Conservation (phyloP, 2,888 invertebrate species). For the Therioaphis trifolii region DNA sequence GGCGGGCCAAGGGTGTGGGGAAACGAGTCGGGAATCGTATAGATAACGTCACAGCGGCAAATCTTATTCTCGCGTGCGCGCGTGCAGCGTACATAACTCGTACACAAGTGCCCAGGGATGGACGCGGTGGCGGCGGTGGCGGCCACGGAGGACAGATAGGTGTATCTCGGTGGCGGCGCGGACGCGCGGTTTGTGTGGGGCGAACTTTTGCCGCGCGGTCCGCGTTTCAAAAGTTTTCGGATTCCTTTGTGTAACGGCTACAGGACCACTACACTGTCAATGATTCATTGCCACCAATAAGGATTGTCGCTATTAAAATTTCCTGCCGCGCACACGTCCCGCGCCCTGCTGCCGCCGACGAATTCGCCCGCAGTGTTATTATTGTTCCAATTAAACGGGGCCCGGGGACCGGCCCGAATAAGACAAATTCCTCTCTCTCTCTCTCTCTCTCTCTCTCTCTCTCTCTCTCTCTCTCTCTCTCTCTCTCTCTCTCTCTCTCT, state of each 20-base stretch:
- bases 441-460: too few species aligned
- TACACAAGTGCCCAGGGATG: neutral
- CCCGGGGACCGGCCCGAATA: conserved; percentile 25
- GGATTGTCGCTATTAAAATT: conserved; percentile 59
- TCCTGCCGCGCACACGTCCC: neutral
- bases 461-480: too few species aligned
- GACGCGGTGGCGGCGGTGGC: neutral
- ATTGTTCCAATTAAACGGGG: conserved; percentile 43
- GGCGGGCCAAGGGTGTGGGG: neutral
- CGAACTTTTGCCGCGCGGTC: conserved; percentile 29
- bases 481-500: too few species aligned
- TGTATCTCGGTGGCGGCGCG: neutral
- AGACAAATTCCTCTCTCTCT: conserved; percentile 57
- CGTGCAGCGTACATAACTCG: neutral
- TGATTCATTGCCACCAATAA: conserved; percentile 58
- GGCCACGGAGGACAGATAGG: neutral
- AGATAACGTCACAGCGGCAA: conserved; percentile 30
- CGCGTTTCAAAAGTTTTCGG: conserved; percentile 51
- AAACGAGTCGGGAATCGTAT: neutral
- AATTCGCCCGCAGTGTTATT: conserved; percentile 11
- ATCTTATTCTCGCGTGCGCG: neutral
- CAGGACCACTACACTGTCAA: conserved; percentile 10
- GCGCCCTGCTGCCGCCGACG: too few species aligned
- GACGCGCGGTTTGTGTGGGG: neutral
- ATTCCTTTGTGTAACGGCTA: conserved; percentile 36